Conservation (phyloP, 2,888 invertebrate species). For the Pristionchus exspectatus region DNA sequence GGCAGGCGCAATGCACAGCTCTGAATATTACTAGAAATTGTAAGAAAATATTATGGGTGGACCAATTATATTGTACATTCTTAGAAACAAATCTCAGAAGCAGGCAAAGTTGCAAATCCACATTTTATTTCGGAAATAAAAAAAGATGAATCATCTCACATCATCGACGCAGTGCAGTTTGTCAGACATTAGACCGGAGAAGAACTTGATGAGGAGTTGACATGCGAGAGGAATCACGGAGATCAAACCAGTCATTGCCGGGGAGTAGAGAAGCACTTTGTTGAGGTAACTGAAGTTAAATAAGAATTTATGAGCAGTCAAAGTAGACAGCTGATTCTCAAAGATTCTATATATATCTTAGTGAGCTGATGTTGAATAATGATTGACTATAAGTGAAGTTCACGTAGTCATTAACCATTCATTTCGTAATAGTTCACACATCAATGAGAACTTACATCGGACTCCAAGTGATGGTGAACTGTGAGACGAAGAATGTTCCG, state of each 20-base stretch:
- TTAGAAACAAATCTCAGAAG: too few relatives aligned
- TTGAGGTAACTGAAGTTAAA: conserved; percentile 41
- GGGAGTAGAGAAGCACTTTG: conserved; percentile 3
- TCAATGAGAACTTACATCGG: conserved; percentile 2
- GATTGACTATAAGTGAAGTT: background rate
- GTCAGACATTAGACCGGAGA: conserved; percentile 44
- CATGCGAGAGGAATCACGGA: conserved; percentile 51
- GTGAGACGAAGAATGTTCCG: conserved; percentile 67
- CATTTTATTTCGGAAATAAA: background rate
- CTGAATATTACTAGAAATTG: too few relatives aligned
- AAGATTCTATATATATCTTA: too few relatives aligned
- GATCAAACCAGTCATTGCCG: conserved; percentile 29
- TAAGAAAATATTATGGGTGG: too few relatives aligned
- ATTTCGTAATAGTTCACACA: background rate
- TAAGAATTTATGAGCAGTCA: too few relatives aligned
- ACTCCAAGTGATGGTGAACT: conserved; percentile 55
- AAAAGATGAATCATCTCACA: background rate
- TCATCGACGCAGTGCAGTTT: conserved; percentile 46
- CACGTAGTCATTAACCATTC: background rate
- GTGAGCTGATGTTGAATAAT: background rate
- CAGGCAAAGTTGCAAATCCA: too few relatives aligned
- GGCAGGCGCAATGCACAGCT: too few relatives aligned
- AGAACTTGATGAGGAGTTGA: conserved; percentile 36
- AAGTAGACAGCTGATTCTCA: too few relatives aligned
- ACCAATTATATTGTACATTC: too few relatives aligned